phyloP scores from a whole-genome alignment of 2,888 invertebrate genomes.

The Hemicrepidius hirtus region DNA sequence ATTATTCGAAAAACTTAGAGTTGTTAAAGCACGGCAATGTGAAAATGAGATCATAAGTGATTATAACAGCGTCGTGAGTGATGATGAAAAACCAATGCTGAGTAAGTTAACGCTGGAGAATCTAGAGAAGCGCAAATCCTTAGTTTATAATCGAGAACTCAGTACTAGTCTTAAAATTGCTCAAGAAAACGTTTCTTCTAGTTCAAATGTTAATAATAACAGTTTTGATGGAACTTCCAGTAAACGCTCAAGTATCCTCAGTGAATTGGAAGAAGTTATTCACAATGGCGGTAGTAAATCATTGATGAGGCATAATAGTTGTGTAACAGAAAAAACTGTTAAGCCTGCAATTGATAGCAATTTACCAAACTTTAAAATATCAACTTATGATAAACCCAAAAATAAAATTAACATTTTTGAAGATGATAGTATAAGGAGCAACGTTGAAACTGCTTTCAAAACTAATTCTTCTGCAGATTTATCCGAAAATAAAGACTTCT shows the following conservation, averaged over 20 bases:
- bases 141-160: conserved; percentile 70
- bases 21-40: conserved; percentile 63
- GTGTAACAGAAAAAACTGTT: conserved; percentile 22
- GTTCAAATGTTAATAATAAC: conserved; percentile 39
- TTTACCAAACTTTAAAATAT: conserved; percentile 71
- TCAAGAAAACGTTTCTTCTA: conserved; percentile 52
- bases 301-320: conserved; percentile 53
- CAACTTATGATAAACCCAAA: conserved; percentile 70
- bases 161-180: conserved; percentile 70
- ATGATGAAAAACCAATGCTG: conserved; percentile 64
- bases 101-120: conserved; percentile 69
- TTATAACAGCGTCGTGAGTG: conserved; percentile 60
- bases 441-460: conserved; percentile 60
- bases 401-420: conserved; percentile 71
- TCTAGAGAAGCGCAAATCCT: conserved; percentile 69
- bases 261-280: conserved; percentile 62
- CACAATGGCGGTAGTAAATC: conserved; percentile 40
- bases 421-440: conserved; percentile 70
- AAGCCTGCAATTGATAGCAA: conserved; percentile 56
- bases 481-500: conserved; percentile 8
- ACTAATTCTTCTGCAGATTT: conserved; percentile 53
- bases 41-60: conserved; percentile 62
- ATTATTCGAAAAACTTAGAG: conserved; percentile 68
- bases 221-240: conserved; percentile 47
- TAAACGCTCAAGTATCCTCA: conserved; percentile 57